Base-by-base conservation (phyloP, 2,888 invertebrate genomes). In the Phlogophora meticulosa region DNA sequence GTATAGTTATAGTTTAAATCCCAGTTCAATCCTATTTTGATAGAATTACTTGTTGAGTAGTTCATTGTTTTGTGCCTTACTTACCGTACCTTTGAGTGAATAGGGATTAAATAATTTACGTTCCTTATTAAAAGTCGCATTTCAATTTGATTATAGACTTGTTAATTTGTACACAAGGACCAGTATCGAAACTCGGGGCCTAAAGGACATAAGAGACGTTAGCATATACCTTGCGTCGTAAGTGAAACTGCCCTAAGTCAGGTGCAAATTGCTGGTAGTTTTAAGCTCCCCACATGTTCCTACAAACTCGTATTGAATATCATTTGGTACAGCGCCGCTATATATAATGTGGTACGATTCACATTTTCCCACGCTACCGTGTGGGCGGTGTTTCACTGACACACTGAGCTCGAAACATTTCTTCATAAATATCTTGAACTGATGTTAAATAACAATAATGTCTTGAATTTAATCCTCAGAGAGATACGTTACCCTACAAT, bases 331-430 rank as follows among this genome's bases (percentile, higher is more conserved):
- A 28, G 36, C n/a, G 52, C n/a, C 20, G 69, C 73, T 70, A 74
- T 74, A 76, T 66, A 79, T 80, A 79, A 76, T 76, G 45, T 40
- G 34, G 59, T 53, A 13, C 69, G 69, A 51, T 64, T 48, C 32
- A 45, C 55, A 67, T 53, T 71, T 85, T 84, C 82, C 83, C 82
- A 84, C 82, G 81, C 65, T 48, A 10, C 5, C 9, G 62, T 20
- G 84, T 83, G 73, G 80, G 79, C 68, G 72, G 42, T 55, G 80
- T 51, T 76, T 82, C 76, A 83, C 80, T 85, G 83, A 84, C 85
- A 86, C 59, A 85, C 82, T 85, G 81, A 59, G 66, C 83, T 66
- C 57, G 17, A 79, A 81, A 80, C 48, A 11, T 45, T 70, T 76
- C 55, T 42, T 65, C 68, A 72, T 56, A 76, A 68, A 76, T 66